A percentile compares a stretch with the other conserved stretches of the same genome.
Evolutionary conservation across 2,888 invertebrate genomes (phyloP).

Genomic region (Heliconius charithonia): DNA sequence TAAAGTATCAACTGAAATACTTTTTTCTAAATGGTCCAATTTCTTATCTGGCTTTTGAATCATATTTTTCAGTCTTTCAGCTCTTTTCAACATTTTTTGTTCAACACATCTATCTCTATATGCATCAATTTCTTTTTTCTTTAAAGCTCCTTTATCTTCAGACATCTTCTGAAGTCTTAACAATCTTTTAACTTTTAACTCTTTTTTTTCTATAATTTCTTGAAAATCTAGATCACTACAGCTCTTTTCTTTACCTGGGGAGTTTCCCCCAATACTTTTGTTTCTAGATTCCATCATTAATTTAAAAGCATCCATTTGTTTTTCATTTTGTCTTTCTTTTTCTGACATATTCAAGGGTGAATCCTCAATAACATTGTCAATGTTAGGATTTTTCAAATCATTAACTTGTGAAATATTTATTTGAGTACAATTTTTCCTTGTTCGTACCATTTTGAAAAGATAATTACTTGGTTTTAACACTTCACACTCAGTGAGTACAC

Average conservation of each 20-base stretch:
- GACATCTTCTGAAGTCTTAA: slow-evolving; percentile 85
- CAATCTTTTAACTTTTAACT: slow-evolving; percentile 75
- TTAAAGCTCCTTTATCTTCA: slow-evolving; percentile 84
- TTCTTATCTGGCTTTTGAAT: slow-evolving; percentile 61
- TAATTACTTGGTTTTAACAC: slow-evolving; percentile 64
- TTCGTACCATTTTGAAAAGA: slow-evolving; percentile 70
- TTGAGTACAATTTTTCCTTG: slow-evolving; percentile 52
- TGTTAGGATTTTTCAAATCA: slow-evolving; percentile 3
- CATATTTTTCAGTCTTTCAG: slow-evolving; percentile 82
- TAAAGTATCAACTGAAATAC: slow-evolving; percentile 15
- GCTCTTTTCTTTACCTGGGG: slow-evolving; percentile 82
- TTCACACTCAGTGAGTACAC: slow-evolving; percentile 48
- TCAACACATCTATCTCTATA: slow-evolving; percentile 83
- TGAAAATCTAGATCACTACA: slow-evolving; percentile 56
- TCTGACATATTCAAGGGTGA: slow-evolving; percentile 30
- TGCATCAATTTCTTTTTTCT: slow-evolving; percentile 84
- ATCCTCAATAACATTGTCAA: slow-evolving; percentile 27
- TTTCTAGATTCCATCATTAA: slow-evolving; percentile 87
- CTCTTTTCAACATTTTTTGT: slow-evolving; percentile 84
- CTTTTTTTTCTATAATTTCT: slow-evolving; percentile 61
- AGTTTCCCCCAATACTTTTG: slow-evolving; percentile 85
- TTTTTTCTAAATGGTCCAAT: slow-evolving; percentile 47
- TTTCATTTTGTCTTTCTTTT: slow-evolving; percentile 58
- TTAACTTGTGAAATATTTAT: slow-evolving; percentile 5
- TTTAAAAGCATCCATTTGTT: slow-evolving; percentile 84